Evolutionary conservation across 2,888 invertebrate genomes (phyloP).

Genomic region (Calameuta idolon): DNA sequence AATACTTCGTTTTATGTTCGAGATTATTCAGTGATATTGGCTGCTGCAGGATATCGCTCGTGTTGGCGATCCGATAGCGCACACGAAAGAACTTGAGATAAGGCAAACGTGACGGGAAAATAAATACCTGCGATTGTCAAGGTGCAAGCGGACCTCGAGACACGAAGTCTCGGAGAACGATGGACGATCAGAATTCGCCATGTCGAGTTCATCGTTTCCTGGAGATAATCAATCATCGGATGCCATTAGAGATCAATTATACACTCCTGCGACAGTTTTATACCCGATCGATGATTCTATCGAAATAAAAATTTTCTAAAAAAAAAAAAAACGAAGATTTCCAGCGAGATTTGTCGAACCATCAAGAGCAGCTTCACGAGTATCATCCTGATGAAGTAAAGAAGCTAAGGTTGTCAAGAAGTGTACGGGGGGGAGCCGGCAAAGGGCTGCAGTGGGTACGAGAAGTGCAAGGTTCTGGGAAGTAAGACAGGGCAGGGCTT

Average conservation of each 20-base stretch:
- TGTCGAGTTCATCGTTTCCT: background rate
- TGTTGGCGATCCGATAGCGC: constrained; percentile 40
- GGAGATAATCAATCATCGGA: background rate
- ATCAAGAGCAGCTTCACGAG: background rate
- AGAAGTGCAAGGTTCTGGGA: background rate
- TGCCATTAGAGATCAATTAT: background rate
- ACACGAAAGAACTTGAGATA: constrained; percentile 48
- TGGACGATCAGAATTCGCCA: background rate
- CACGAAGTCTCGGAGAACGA: background rate
- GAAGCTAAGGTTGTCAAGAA: background rate
- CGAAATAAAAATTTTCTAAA: background rate
- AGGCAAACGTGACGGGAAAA: constrained; percentile 34
- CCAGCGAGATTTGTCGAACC: background rate
- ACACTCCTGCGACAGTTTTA: background rate
- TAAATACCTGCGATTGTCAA: background rate
- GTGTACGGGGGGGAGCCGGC: background rate
- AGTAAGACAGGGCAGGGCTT: background rate
- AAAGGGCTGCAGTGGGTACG: background rate
- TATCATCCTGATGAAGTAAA: background rate
- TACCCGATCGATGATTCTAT: rapidly evolving
- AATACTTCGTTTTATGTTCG: constrained; percentile 1
- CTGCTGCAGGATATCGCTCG: constrained; percentile 10
- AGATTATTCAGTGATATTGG: constrained; percentile 3
- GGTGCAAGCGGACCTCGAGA: background rate
- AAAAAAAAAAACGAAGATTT: background rate